These are phyloP conservation scores for Gymnothorax reevesii DNA, from an alignment of 2,797 vertebrate species.

Conservation along the genomic window DNA sequence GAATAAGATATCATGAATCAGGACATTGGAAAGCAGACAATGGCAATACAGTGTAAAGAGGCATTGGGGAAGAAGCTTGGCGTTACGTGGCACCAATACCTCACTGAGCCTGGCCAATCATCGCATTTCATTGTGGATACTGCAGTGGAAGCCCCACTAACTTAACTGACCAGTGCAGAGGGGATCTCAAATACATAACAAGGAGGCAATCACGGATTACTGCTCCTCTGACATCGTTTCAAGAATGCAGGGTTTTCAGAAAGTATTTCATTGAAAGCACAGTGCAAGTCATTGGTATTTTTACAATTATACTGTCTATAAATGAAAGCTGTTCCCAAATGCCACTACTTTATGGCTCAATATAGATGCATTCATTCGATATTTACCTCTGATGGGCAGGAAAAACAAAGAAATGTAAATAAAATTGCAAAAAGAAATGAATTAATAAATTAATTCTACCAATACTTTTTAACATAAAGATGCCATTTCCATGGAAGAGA, in stretches of 20 bases:
- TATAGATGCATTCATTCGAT: too few relatives aligned
- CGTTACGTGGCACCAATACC: neutral
- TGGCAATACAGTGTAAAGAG: neutral
- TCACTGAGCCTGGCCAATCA: neutral
- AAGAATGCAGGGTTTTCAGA: neutral
- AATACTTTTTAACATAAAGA: neutral
- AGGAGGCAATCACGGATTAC: neutral
- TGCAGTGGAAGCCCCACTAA: neutral
- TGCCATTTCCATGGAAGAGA: neutral
- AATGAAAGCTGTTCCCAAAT: too few relatives aligned
- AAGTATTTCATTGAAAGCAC: neutral
- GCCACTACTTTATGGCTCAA: too few relatives aligned
- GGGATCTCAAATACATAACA: neutral
- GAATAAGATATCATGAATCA: constrained; percentile 3
- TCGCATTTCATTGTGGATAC: neutral
- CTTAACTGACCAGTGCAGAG: neutral
- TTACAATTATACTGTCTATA: too few relatives aligned
- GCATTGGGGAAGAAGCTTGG: neutral
- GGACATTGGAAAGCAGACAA: neutral
- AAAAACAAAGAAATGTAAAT: neutral
- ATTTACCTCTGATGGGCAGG: too few relatives aligned
- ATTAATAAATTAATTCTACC: neutral
- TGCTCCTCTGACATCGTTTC: neutral
- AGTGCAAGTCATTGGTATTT: too few relatives aligned
- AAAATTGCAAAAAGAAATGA: neutral